Evolutionary conservation across 2,888 invertebrate species (phyloP), one percentile per base, ranked within the genome.

Genomic region (Cosmopolites sordidus): DNA sequence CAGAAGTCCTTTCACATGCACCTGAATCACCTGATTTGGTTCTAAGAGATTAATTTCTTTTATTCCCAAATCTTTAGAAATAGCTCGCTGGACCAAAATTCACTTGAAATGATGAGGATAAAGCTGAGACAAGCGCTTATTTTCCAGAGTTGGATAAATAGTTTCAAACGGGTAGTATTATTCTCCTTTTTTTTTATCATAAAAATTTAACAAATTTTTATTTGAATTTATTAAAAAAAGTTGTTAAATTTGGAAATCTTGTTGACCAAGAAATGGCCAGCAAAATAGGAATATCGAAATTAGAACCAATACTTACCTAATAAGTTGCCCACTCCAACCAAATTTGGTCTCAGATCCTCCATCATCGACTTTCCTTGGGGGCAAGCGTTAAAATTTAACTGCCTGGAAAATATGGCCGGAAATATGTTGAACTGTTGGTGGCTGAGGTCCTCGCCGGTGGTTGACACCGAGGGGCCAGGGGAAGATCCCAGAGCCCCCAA

Each of bases 371-470:
- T 84, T 69, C 87, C 86, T 18, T 86, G 84, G 54, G 81, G 81
- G 54, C 84, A 82, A 56, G 82, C 75, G 65, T 83, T 80, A 75
- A 91, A 91, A 75, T 91, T 91, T 64, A 92, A 80, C 76, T 92
- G 91, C 60, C 91, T 80, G 78, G 90, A 90, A 75, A 92, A 92
- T 72, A 91, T 91, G 57, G 91, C 91, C 66, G 91, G 91, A 76
- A 92, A 91, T 69, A 92, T 92, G 79, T 91, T 91, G 79, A 91
- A 91, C 78, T 90, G 90, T 72, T 89, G 89, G 60, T 84, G 84
- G 65, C 79, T 67, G 77, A 78, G 69, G 78, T 76, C 66, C 79
- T 82, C 67, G 76, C 70, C 50, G 14, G 72, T 66, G 43, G 72
- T 66, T 46, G 63, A 62, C 17, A 60, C 68, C 66, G 64, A 64